Evolutionary conservation across 2,113 vertebrate genomes (phyloP), one percentile per base, ranked within the genome.

Genomic region (Etia nguti): DNA sequence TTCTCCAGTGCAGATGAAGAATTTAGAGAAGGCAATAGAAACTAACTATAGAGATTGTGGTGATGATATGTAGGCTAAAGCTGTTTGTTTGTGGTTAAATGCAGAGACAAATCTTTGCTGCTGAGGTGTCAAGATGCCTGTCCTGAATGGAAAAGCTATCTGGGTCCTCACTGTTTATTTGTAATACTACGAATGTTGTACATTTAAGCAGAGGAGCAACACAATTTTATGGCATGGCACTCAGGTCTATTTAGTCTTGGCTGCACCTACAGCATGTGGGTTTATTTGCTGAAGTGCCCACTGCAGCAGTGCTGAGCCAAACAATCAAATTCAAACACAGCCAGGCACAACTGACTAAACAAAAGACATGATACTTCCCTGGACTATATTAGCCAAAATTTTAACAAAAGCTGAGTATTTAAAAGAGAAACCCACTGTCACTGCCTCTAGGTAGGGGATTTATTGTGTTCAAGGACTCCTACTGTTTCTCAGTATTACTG

Each of bases 321-420:
- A 94, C 90, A 91, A 46, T 86, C 88, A 56, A 43, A 77, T 52
- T 86, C 90, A 93, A 91, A 93, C 81, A 93, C 41, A 75, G 70
- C 52, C 68, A 50, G 80, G 50, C 80, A 73, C 81, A 80, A 82
- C 50, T 77, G 89, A 89, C 83, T 31, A 83, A 83, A 92, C 88
- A 89, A 70, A 87, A 82, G 65, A 84, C 80, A 36, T 9, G 46
- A 82, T 80, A 56, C 81, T 68, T 77, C 57, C 70, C 41, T 46
- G 55, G 22, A 62, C 56, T 55, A 8, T 41, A 62, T 80, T 7
- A 79, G 13, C 38, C 18, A 70, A 80, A 75, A 50, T 75, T 50
- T 73, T 13, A 83, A 36, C 20, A 24, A 18, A 59, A 50, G 20
- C 56, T 54, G 52, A 50, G 34, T 38, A 80, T 81, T 88, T 70